phyloP scores from a whole-genome alignment of 1,140 invertebrate species.

The Musca vetustissima region DNA sequence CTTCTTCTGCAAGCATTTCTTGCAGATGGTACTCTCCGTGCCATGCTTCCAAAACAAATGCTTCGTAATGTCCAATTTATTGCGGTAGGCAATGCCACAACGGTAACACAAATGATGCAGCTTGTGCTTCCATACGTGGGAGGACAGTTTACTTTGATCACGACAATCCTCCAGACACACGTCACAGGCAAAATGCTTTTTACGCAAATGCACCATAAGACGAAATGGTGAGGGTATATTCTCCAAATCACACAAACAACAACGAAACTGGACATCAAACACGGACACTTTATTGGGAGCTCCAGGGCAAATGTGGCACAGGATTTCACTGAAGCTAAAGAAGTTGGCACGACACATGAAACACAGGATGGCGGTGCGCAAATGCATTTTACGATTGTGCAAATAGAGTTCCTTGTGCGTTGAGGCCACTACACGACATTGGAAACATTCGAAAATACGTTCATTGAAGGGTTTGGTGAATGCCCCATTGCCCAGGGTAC shows the following conservation, averaged over 20 bases:
- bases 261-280: conserved; percentile 63
- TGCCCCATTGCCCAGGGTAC: conserved; percentile 57
- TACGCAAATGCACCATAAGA: conserved; percentile 81
- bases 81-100: conserved; percentile 80
- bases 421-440: conserved; percentile 73
- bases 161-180: conserved; percentile 79
- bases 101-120: conserved; percentile 81
- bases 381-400: conserved; percentile 82
- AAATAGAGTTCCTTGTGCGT: conserved; percentile 80
- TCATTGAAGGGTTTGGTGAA: conserved; percentile 44
- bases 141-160: conserved; percentile 72
- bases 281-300: conserved; percentile 64
- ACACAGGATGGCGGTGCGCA: conserved; percentile 76
- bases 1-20: conserved; percentile 82
- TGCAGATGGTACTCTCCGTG: conserved; percentile 81
- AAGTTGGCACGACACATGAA: conserved; percentile 84
- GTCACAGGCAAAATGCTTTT: conserved; percentile 80
- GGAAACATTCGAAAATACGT: conserved; percentile 78
- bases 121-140: conserved; percentile 88
- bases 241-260: conserved; percentile 72
- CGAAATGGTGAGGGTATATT: conserved; percentile 80
- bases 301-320: conserved; percentile 82
- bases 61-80: conserved; percentile 82
- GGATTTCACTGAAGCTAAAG: conserved; percentile 80
- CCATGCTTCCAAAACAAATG: conserved; percentile 90